These are phyloP conservation scores for Formica aserva DNA, from an alignment of 2,888 invertebrate genomes.

Conservation along the genomic window DNA sequence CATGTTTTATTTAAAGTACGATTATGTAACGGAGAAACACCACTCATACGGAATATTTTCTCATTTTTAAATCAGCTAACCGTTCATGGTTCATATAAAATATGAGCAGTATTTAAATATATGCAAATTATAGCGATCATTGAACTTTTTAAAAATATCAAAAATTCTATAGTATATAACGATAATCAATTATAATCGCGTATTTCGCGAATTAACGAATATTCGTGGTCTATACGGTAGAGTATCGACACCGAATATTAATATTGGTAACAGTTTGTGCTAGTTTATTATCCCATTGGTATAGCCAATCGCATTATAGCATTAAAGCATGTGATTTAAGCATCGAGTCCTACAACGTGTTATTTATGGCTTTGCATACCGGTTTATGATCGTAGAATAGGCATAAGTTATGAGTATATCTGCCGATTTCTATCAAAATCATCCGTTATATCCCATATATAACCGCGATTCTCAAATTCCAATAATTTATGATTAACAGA, in stretches of 20 bases:
- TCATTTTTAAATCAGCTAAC: neutral
- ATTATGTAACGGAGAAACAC: neutral
- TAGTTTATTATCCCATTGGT: slow-evolving; percentile 1
- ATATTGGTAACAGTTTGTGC: slow-evolving; percentile 2
- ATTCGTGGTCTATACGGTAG: neutral
- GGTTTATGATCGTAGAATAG: slow-evolving; percentile 2
- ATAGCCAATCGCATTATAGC: neutral
- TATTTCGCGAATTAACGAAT: neutral
- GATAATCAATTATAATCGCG: slow-evolving; percentile 9
- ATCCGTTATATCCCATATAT: neutral
- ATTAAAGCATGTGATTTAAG: slow-evolving; percentile 20
- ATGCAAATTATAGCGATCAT: neutral
- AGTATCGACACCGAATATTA: neutral
- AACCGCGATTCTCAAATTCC: neutral
- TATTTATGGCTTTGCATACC: slow-evolving; percentile 10
- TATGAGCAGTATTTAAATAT: slow-evolving; percentile 10
- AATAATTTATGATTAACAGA: neutral
- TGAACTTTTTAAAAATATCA: neutral
- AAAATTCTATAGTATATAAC: neutral
- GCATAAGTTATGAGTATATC: neutral
- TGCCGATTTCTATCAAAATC: slow-evolving; percentile 2
- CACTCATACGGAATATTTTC: neutral
- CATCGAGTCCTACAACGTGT: neutral
- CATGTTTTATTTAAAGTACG: neutral
- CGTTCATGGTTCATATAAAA: neutral